Conservation (phyloP, 1,140 invertebrate genomes). For the Drosophila biarmipes region DNA sequence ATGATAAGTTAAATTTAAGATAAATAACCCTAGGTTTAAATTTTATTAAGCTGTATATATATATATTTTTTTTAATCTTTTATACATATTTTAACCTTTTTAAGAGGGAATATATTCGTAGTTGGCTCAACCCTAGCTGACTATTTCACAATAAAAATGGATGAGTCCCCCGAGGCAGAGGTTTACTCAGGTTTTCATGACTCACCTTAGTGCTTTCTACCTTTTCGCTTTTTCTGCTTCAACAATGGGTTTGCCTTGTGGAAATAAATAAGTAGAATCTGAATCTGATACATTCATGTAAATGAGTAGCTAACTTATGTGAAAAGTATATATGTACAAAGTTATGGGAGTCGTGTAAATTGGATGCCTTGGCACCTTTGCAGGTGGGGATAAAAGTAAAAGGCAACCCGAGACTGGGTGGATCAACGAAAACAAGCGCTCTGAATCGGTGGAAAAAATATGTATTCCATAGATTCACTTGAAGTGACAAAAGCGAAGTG, state of each 20-base stretch:
- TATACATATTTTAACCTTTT: too few relatives aligned
- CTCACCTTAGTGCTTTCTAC: slow-evolving; percentile 5
- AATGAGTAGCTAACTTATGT: background rate
- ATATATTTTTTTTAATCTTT: too few relatives aligned
- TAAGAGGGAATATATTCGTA: too few relatives aligned
- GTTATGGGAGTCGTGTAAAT: background rate
- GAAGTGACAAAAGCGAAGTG: slow-evolving; percentile 3
- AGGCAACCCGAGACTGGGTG: background rate
- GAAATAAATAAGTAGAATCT: slow-evolving; percentile 13
- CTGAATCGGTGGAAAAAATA: background rate
- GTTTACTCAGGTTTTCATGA: slow-evolving; percentile 8
- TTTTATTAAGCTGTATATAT: too few relatives aligned
- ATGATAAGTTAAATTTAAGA: background rate
- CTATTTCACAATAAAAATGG: slow-evolving; percentile 31
- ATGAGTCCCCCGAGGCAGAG: slow-evolving; percentile 9
- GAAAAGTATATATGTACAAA: background rate
- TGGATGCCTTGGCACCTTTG: slow-evolving; percentile 16
- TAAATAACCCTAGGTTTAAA: too few relatives aligned
- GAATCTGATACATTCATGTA: background rate
- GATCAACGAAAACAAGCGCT: background rate
- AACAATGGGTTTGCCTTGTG: slow-evolving; percentile 28
- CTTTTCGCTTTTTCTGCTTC: slow-evolving; percentile 7
- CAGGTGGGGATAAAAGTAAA: background rate
- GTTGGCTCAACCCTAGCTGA: background rate
- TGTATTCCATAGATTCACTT: background rate